These are phyloP conservation scores for Prinia subflava DNA, from an alignment of 2,113 vertebrate genomes.

Conservation along the genomic window DNA sequence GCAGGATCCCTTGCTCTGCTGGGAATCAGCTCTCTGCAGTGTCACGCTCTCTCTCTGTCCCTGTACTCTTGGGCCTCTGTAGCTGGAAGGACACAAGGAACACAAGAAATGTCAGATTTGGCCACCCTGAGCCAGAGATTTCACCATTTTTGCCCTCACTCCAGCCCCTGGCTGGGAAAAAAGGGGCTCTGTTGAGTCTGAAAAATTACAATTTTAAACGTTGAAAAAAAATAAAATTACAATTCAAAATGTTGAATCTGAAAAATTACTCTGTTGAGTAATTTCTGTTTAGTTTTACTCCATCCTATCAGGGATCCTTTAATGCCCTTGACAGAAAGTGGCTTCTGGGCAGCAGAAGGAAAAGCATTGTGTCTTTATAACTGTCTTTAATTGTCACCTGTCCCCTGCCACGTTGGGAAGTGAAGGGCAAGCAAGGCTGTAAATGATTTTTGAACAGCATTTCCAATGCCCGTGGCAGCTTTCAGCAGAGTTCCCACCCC, in stretches of 20 bases:
- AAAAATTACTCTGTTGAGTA: no score
- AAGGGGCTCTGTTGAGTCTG: not conserved
- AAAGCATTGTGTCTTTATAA: not conserved
- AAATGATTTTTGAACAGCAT: not conserved
- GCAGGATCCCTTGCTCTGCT: not conserved
- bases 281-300: no score
- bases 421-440: not conserved
- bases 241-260: no score
- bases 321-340: not conserved
- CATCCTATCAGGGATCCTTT: not conserved
- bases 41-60: not conserved
- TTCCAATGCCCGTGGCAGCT: not conserved
- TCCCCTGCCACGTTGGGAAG: not conserved
- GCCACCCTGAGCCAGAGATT: not conserved
- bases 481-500: not conserved
- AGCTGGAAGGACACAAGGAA: not conserved
- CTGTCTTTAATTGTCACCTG: not conserved
- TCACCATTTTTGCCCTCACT: no score
- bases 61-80: conserved; percentile 13
- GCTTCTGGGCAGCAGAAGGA: not conserved
- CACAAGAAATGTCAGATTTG: not conserved
- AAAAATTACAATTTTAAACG: no score
- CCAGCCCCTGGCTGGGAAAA: not conserved
- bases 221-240: no score
- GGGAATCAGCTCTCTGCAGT: not conserved